Evolutionary conservation across 2,797 vertebrate species (phyloP), one percentile per base, ranked within the genome.

Genomic region (Arctocebus calabarensis): DNA sequence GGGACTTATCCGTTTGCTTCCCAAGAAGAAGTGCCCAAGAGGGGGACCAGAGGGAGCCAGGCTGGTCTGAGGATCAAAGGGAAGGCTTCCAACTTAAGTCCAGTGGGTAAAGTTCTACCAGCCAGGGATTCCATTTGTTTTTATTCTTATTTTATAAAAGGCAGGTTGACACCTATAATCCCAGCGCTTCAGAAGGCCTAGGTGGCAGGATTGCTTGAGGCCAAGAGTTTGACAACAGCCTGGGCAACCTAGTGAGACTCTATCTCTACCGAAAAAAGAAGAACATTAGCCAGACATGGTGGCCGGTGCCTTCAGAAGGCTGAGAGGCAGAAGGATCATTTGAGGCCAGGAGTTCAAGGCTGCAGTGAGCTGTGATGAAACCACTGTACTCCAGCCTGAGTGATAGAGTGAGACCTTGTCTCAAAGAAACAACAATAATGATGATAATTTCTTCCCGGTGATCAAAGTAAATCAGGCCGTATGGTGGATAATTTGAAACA

Each of bases 391-490:
- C 17, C 32, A 66, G 64, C n/a, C 32, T 20, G 64, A n/a, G 17
- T 66, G 32, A 66, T n/a, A n/a, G 32, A 66, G 32, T 3, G 32
- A 66, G 14, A 66, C 32, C 17, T 64, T 64, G 29, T 66, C 32
- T 66, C 64, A 66, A 19, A n/a, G 19, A 66, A 66, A 66, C 64
- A 66, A 66, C n/a, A n/a, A 17, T n/a, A 66, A 66, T 66, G 75
- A 91, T 87, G 73, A 62, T 66, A 64, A 68, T 83, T 74, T 93
- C 66, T 86, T 89, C 27, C 48, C 43, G 68, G 78, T 68, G 29
- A 92, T 88, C 57, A 85, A 94, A 85, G 94, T n/a, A 82, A 89
- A 94, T 77, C 87, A 66, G 19, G 45, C 29, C n/a, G 57, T 90
- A 82, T 82, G 87, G 83, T 82, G 81, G 61, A 84, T 84, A 77